Percentiles rank a stretch among this genome's conserved stretches.
Conservation (phyloP, 2,797 vertebrate genomes). For the Schizopygopsis pylzovi region DNA sequence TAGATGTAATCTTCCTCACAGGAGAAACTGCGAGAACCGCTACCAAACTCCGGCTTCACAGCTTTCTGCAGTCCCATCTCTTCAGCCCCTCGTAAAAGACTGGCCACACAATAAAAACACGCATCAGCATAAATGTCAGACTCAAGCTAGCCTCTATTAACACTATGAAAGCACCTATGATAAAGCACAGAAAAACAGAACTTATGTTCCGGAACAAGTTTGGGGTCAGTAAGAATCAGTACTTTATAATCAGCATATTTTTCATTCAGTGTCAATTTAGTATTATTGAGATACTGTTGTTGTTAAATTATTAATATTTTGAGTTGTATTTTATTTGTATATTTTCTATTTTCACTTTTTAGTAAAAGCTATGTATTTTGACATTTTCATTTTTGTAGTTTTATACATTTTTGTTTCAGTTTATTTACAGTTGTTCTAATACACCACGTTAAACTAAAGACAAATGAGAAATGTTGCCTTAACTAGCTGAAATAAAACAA, state of each 20-base stretch:
- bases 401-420: neutral
- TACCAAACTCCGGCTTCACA: slow-evolving; percentile 92
- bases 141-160: neutral
- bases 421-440: neutral
- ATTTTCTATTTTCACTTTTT: neutral
- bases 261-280: neutral
- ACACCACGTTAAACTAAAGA: neutral
- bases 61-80: slow-evolving; percentile 91
- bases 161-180: neutral
- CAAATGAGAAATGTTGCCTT: neutral
- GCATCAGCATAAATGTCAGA: neutral
- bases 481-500: too few species aligned
- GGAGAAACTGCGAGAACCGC: slow-evolving; percentile 90
- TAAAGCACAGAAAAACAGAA: neutral
- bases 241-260: neutral
- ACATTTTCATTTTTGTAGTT: neutral
- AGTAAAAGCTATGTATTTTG: neutral
- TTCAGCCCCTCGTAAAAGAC: slow-evolving; percentile 92
- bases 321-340: neutral
- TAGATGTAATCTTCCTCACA: slow-evolving; percentile 99
- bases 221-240: neutral
- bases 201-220: neutral
- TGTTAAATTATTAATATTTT: neutral
- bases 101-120: slow-evolving; percentile 61
- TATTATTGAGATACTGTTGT: neutral